Evolutionary conservation across 2,888 invertebrate species (phyloP).

Genomic region (Eustalomyia histrio): DNA sequence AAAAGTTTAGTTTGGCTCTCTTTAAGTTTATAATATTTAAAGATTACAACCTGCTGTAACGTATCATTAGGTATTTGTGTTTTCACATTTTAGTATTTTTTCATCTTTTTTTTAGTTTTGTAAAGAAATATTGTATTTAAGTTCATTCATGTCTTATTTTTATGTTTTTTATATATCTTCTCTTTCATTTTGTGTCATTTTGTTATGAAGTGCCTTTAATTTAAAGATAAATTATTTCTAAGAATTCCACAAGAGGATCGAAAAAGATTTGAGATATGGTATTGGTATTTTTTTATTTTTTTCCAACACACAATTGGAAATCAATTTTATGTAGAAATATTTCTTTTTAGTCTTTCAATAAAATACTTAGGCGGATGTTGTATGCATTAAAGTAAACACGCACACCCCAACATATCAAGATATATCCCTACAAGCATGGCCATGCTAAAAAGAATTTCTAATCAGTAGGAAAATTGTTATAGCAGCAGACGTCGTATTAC

Average conservation of each 20-base stretch:
- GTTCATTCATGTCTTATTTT: conserved; percentile 56
- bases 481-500: too few species aligned
- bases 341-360: conserved; percentile 27
- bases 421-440: neutral
- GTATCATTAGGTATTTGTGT: conserved; percentile 28
- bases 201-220: conserved; percentile 42
- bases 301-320: conserved; percentile 49
- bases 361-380: conserved; percentile 58
- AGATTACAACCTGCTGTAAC: conserved; percentile 20
- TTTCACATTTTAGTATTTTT: conserved; percentile 25
- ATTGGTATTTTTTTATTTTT: conserved; percentile 45
- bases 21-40: neutral
- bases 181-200: conserved; percentile 30
- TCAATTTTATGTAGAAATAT: conserved; percentile 52
- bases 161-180: conserved; percentile 13
- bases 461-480: too few species aligned
- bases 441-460: neutral
- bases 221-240: conserved; percentile 53
- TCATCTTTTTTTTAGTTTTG: too few species aligned
- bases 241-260: conserved; percentile 53
- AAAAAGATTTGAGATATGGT: conserved; percentile 53
- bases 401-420: conserved; percentile 1
- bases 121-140: conserved; percentile 17
- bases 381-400: conserved; percentile 37
- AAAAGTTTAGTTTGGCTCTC: too few species aligned